A percentile compares a stretch with the other conserved stretches of the same genome.
Conservation (phyloP, 2,888 invertebrate species). For the Aspidapion aeneum region DNA sequence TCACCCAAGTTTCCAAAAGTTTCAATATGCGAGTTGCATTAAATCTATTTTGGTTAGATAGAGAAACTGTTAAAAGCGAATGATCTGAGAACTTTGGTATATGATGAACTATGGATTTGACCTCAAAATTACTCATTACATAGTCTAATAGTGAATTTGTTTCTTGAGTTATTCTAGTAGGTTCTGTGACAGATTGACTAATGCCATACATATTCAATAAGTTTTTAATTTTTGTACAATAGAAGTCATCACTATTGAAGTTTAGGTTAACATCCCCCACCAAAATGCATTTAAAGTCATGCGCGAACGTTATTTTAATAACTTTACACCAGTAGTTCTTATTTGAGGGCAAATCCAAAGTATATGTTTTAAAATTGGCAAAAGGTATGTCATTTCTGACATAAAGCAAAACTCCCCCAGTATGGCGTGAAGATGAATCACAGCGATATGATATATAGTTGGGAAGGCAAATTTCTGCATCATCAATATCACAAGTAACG, state of each 20-base stretch:
- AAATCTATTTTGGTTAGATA: not conserved
- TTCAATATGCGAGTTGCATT: not conserved
- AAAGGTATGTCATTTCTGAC: not conserved
- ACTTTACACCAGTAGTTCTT: not conserved
- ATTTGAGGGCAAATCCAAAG: not conserved
- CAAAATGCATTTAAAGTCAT: too few relatives aligned
- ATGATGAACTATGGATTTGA: not conserved
- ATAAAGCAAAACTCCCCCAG: not conserved
- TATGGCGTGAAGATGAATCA: not conserved
- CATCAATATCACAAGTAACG: not conserved
- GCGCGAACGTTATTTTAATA: not conserved
- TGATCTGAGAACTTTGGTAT: not conserved
- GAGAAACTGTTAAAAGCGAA: not conserved
- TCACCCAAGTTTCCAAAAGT: not conserved
- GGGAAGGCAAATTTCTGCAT: not conserved
- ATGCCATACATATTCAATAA: not conserved
- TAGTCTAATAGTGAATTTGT: not conserved
- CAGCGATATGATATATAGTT: not conserved
- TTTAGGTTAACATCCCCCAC: too few relatives aligned
- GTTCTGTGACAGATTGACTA: not conserved
- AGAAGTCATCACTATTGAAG: not conserved
- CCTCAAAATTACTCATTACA: not conserved
- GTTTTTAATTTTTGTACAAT: not conserved
- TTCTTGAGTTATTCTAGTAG: not conserved
- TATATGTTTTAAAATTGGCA: not conserved